Conservation (phyloP, 2,797 vertebrate species). For the Acipenser oxyrinchus region DNA sequence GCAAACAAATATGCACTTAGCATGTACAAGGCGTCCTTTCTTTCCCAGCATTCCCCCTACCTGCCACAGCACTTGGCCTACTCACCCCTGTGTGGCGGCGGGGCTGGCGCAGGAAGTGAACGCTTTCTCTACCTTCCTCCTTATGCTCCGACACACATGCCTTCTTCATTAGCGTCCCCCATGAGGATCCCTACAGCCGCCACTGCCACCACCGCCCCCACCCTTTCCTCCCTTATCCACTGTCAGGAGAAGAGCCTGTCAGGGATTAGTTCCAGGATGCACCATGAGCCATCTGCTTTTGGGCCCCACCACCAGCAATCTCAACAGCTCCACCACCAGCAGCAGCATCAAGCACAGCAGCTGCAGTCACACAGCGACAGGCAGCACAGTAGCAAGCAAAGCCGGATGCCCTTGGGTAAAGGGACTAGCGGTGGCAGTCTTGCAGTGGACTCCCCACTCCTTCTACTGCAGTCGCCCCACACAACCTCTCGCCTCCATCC, state of each 20-base stretch:
- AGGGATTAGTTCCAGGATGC: constrained; percentile 69
- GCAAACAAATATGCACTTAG: constrained; percentile 92
- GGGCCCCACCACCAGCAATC: constrained; percentile 64
- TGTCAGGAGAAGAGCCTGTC: constrained; percentile 85
- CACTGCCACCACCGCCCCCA: constrained; percentile 68
- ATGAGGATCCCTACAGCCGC: constrained; percentile 87
- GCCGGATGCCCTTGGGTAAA: constrained; percentile 66
- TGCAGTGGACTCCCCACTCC: constrained; percentile 39
- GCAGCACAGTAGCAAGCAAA: constrained; percentile 58
- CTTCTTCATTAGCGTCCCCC: constrained; percentile 77
- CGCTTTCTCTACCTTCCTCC: constrained; percentile 90
- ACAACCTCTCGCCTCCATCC: constrained; percentile 62
- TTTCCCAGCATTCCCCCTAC: constrained; percentile 87
- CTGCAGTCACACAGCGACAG: constrained; percentile 57
- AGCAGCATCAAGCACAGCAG: constrained; percentile 55
- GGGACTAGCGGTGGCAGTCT: constrained; percentile 55
- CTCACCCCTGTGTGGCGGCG: constrained; percentile 80
- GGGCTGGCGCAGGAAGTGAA: constrained; percentile 74
- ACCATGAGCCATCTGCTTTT: constrained; percentile 73
- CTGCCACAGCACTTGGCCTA: constrained; percentile 90
- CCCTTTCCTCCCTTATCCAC: constrained; percentile 76
- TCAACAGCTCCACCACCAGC: constrained; percentile 42
- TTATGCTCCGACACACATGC: constrained; percentile 83
- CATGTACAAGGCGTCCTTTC: constrained; percentile 94
- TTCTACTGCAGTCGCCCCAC: constrained; percentile 66